Evolutionary conservation across 1,140 invertebrate species (phyloP).

Genomic region (Chlorops oryzae): DNA sequence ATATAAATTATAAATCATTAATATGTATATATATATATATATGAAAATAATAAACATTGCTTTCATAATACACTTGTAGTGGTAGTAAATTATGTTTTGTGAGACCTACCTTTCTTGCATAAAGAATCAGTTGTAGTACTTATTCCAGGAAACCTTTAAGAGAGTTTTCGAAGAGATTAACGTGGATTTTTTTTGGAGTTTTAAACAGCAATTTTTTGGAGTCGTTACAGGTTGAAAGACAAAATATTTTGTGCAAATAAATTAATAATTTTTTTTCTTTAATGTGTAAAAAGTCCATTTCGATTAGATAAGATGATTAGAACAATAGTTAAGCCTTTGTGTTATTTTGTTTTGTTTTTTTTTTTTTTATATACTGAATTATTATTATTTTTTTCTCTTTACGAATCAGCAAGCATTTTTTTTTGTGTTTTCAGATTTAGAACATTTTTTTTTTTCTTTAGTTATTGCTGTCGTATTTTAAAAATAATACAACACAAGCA

Average conservation of each 20-base stretch:
- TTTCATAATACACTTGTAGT: no score
- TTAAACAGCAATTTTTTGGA: conserved; percentile 9
- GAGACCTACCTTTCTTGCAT: conserved; percentile 42
- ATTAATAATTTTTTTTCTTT: conserved; percentile 3
- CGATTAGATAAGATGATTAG: conserved; percentile 49
- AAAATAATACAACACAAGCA: no score
- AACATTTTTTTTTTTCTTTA: conserved; percentile 1
- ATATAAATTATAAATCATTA: not conserved
- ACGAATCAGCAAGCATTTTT: not conserved
- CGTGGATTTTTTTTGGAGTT: conserved; percentile 11
- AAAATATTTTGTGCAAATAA: conserved; percentile 6
- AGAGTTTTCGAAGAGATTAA: conserved; percentile 45
- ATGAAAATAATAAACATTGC: no score
- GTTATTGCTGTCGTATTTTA: conserved; percentile 3
- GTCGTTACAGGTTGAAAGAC: not conserved
- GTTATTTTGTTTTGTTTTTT: conserved; percentile 23
- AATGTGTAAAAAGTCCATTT: conserved; percentile 37
- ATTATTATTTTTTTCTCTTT: conserved; percentile 14
- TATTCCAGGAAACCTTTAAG: conserved; percentile 48
- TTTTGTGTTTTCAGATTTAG: not conserved
- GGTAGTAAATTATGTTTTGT: not conserved
- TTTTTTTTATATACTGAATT: not conserved
- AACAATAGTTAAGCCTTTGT: conserved; percentile 48
- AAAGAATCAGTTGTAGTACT: conserved; percentile 48
- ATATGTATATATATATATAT: not conserved